Evolutionary conservation across 1,140 invertebrate genomes (phyloP).

Genomic region (Epicauta chinensis): DNA sequence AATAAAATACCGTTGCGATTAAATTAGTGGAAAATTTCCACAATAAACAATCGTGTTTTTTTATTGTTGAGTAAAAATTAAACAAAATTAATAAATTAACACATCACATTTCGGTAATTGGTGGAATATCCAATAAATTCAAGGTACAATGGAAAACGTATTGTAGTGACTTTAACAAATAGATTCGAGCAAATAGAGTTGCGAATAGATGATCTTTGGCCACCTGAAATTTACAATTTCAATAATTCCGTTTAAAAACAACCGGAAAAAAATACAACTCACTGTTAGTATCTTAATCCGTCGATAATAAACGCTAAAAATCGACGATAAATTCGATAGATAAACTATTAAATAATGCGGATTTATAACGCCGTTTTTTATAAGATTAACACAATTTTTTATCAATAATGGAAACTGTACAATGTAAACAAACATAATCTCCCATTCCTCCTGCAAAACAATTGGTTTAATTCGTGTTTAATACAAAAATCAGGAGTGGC

Average conservation of each 20-base stretch:
- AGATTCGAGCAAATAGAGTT: constrained; percentile 57
- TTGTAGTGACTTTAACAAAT: constrained; percentile 56
- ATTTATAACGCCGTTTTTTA: constrained; percentile 45
- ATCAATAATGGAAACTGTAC: constrained; percentile 54
- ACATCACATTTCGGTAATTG: constrained; percentile 57
- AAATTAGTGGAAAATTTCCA: no score
- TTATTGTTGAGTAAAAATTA: no score
- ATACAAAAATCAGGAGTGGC: no score
- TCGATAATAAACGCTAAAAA: constrained; percentile 66
- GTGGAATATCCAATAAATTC: constrained; percentile 54
- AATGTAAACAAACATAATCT: constrained; percentile 58
- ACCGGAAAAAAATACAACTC: constrained; percentile 34
- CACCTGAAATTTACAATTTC: constrained; percentile 46
- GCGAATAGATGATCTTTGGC: constrained; percentile 56
- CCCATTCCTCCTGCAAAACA: constrained; percentile 58
- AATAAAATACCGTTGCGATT: no score
- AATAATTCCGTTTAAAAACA: constrained; percentile 12
- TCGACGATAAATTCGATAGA: constrained; percentile 52
- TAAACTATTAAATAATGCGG: constrained; percentile 59
- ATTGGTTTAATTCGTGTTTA: no score
- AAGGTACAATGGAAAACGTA: constrained; percentile 56
- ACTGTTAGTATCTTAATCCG: constrained; percentile 59
- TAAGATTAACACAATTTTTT: constrained; percentile 45
- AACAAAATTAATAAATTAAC: constrained; percentile 1
- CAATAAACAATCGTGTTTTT: no score